Conservation (phyloP, 2,797 vertebrate genomes). For the Coregonus ussuriensis region DNA sequence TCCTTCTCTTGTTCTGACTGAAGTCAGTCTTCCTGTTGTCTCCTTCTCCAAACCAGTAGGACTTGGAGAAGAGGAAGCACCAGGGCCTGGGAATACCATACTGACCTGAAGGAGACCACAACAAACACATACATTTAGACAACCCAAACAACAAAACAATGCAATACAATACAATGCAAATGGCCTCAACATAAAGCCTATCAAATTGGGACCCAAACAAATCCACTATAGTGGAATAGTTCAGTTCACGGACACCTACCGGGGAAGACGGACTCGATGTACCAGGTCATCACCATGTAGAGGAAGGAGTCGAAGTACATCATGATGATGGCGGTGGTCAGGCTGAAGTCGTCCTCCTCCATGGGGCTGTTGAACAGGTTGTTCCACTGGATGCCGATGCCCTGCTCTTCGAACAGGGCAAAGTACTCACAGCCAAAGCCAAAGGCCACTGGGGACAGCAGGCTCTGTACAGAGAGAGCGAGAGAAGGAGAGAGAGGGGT, state of each 20-base stretch:
- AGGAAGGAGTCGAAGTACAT: slow-evolving; percentile 92
- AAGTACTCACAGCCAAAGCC: slow-evolving; percentile 97
- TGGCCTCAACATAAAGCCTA: background rate
- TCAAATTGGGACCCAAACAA: background rate
- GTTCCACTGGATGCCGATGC: slow-evolving; percentile 94
- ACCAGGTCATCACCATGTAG: slow-evolving; percentile 96
- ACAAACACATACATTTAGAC: background rate
- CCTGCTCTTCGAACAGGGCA: slow-evolving; percentile 95
- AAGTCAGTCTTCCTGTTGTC: slow-evolving; percentile 61
- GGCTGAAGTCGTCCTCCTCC: slow-evolving; percentile 89
- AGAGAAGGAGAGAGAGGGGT: too few species aligned
- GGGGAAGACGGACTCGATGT: slow-evolving; percentile 96
- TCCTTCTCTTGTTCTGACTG: slow-evolving; percentile 76
- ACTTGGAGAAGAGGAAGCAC: slow-evolving; percentile 94
- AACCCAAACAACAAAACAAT: background rate
- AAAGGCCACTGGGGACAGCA: slow-evolving; percentile 95
- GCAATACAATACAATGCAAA: background rate
- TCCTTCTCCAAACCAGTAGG: slow-evolving; percentile 93
- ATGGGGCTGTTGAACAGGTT: slow-evolving; percentile 91
- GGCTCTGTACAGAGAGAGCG: slow-evolving; percentile 75
- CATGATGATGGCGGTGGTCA: slow-evolving; percentile 89
- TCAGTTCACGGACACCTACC: slow-evolving; percentile 70
- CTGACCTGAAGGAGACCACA: slow-evolving; percentile 78
- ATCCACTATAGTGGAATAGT: background rate
- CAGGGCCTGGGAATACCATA: slow-evolving; percentile 94